phyloP scores from a whole-genome alignment of 2,888 invertebrate species.

The Morpho helenor region DNA sequence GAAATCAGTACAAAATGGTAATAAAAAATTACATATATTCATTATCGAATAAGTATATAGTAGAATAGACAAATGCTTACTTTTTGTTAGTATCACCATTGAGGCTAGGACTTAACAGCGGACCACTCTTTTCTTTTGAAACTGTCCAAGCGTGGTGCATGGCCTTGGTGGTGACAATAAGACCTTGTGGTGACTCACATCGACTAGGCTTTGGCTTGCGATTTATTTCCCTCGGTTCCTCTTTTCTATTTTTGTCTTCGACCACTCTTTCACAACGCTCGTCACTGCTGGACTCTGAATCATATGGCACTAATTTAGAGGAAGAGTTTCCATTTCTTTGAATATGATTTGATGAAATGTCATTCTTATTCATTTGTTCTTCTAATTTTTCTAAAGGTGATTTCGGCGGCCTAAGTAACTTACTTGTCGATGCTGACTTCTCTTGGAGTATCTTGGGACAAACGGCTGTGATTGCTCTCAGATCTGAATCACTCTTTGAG shows the following conservation, averaged over 20 bases:
- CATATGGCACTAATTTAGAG: constrained; percentile 79
- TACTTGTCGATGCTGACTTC: constrained; percentile 47
- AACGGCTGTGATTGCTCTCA: constrained; percentile 37
- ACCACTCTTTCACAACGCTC: constrained; percentile 41
- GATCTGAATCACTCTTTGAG: constrained; percentile 54
- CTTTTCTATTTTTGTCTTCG: constrained; percentile 34
- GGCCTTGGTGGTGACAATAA: constrained; percentile 58
- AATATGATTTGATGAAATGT: constrained; percentile 37
- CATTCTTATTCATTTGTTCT: constrained; percentile 67
- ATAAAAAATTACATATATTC: not conserved
- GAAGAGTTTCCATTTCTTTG: constrained; percentile 47
- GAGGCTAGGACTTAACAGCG: constrained; percentile 68
- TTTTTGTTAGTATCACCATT: constrained; percentile 70
- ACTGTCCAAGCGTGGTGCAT: constrained; percentile 69
- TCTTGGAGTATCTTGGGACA: constrained; percentile 40
- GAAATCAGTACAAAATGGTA: not conserved
- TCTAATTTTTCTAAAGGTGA: constrained; percentile 67
- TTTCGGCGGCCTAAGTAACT: constrained; percentile 54
- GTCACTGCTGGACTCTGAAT: constrained; percentile 78
- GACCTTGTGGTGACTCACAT: constrained; percentile 50
- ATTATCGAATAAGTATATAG: not conserved
- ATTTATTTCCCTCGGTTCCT: constrained; percentile 31
- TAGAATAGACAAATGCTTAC: constrained; percentile 37
- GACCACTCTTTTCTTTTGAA: constrained; percentile 58
- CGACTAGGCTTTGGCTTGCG: constrained; percentile 55